Evolutionary conservation across 2,113 vertebrate genomes (phyloP).

Genomic region (Paratilapia polleni): DNA sequence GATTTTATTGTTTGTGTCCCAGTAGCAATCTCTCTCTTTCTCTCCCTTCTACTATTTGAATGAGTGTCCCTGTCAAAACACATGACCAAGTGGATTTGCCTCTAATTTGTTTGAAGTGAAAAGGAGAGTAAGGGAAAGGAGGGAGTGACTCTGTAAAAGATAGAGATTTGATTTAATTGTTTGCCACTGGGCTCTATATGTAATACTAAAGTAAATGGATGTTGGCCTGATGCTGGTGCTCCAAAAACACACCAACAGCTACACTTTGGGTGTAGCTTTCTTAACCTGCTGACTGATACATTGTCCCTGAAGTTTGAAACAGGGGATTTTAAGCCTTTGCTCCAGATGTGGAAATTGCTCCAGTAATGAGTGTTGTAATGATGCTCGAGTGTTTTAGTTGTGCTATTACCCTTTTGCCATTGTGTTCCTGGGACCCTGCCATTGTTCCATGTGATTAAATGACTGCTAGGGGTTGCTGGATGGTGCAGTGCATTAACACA

Average conservation of each 20-base stretch:
- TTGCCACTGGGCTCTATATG: conserved; percentile 1
- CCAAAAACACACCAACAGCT: conserved; percentile 1
- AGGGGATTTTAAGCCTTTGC: conserved; percentile 46
- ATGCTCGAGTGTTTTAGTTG: conserved; percentile 50
- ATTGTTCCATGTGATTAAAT: conserved; percentile 76
- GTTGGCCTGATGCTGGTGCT: not conserved
- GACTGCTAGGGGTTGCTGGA: conserved; percentile 48
- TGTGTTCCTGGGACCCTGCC: conserved; percentile 47
- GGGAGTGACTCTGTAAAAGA: conserved; percentile 52
- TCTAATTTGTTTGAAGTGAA: conserved; percentile 82
- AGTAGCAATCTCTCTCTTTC: conserved; percentile 51
- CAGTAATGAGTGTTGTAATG: conserved; percentile 50
- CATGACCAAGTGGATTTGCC: conserved; percentile 79
- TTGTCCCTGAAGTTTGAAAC: conserved; percentile 23
- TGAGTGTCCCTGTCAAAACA: conserved; percentile 72
- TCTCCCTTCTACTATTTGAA: conserved; percentile 72
- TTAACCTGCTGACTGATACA: conserved; percentile 7
- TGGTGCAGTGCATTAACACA: conserved; percentile 66
- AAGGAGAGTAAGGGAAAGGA: conserved; percentile 59
- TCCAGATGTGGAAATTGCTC: conserved; percentile 53
- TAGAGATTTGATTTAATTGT: conserved; percentile 55
- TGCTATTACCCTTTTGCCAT: conserved; percentile 62
- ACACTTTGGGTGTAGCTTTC: not conserved
- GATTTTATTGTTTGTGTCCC: conserved; percentile 42
- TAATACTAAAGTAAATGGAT: not conserved